Conservation (phyloP, 2,888 invertebrate genomes). For the Caenorhabditis wallacei region DNA sequence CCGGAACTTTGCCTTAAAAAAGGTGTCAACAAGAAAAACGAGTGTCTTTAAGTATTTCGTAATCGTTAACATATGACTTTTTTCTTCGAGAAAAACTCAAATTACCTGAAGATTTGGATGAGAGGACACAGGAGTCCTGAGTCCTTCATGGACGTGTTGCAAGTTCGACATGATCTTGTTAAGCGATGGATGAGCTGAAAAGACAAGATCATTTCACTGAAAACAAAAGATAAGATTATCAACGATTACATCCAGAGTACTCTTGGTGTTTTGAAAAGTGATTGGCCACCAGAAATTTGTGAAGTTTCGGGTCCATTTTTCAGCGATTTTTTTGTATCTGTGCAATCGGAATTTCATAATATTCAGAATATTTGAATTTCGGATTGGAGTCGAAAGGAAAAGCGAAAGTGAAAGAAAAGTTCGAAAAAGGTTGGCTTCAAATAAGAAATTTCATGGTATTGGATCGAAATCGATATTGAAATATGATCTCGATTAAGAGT, state of each 20-base stretch:
- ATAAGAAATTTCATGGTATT: not conserved
- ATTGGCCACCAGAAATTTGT: slow-evolving; percentile 59
- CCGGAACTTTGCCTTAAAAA: slow-evolving; percentile 10
- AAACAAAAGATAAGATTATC: not conserved
- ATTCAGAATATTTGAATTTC: slow-evolving; percentile 23
- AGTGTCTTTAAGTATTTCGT: slow-evolving; percentile 35
- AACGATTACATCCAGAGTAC: slow-evolving; percentile 45
- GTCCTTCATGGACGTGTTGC: slow-evolving; percentile 68
- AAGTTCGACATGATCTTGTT: slow-evolving; percentile 70
- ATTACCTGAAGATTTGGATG: slow-evolving; percentile 68
- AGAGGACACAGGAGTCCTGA: slow-evolving; percentile 61
- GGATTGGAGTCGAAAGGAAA: not conserved
- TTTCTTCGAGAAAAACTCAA: slow-evolving; percentile 17
- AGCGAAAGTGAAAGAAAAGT: slow-evolving; percentile 12
- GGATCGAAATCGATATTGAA: slow-evolving; percentile 24
- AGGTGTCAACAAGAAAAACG: slow-evolving; percentile 32
- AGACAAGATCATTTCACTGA: not conserved
- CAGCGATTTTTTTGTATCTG: slow-evolving; percentile 5
- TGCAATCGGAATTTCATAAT: slow-evolving; percentile 28
- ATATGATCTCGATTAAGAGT: slow-evolving; percentile 13
- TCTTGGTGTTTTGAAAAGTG: slow-evolving; percentile 51
- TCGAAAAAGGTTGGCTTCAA: not conserved
- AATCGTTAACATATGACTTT: slow-evolving; percentile 22
- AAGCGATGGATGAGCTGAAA: slow-evolving; percentile 72
- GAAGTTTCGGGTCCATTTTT: slow-evolving; percentile 63